Percentiles rank a stretch among this genome's conserved stretches.
Conservation (phyloP, 2,797 vertebrate species). For the Argentina silus region DNA sequence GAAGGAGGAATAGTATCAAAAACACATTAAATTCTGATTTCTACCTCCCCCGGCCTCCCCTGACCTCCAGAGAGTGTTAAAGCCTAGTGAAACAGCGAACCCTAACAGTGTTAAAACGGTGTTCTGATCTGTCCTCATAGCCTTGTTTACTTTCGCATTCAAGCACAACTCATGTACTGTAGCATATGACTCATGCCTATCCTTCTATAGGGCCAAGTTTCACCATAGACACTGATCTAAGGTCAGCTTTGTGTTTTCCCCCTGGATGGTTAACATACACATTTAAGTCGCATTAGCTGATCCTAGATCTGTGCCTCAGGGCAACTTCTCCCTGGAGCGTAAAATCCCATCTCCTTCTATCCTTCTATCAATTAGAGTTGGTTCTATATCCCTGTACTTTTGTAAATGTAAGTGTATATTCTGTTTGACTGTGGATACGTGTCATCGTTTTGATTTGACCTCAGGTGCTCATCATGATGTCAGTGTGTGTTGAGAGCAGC, state of each 20-base stretch:
- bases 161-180: slow-evolving; percentile 28
- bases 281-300: slow-evolving; percentile 18
- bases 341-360: no score
- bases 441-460: slow-evolving; percentile 59
- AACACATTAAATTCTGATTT: no score
- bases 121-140: slow-evolving; percentile 43
- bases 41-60: no score
- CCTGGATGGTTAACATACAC: neutral
- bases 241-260: slow-evolving; percentile 29
- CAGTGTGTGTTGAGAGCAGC: neutral
- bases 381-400: slow-evolving; percentile 49
- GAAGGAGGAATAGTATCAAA: no score
- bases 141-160: slow-evolving; percentile 34
- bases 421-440: slow-evolving; percentile 47
- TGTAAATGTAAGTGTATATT: slow-evolving; percentile 30
- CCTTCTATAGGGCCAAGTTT: slow-evolving; percentile 23
- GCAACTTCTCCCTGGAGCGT: no score
- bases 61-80: neutral
- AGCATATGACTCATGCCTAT: neutral
- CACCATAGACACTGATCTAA: slow-evolving; percentile 41
- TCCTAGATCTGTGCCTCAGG: slow-evolving; percentile 28
- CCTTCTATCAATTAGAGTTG: slow-evolving; percentile 32
- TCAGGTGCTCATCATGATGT: slow-evolving; percentile 69
- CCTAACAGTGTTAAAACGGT: slow-evolving; percentile 44
- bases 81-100: slow-evolving; percentile 3